Percentiles rank a stretch among this genome's conserved stretches.
Evolutionary conservation across 2,888 invertebrate genomes (phyloP).

Genomic region (Euspilapteryx auroguttella): DNA sequence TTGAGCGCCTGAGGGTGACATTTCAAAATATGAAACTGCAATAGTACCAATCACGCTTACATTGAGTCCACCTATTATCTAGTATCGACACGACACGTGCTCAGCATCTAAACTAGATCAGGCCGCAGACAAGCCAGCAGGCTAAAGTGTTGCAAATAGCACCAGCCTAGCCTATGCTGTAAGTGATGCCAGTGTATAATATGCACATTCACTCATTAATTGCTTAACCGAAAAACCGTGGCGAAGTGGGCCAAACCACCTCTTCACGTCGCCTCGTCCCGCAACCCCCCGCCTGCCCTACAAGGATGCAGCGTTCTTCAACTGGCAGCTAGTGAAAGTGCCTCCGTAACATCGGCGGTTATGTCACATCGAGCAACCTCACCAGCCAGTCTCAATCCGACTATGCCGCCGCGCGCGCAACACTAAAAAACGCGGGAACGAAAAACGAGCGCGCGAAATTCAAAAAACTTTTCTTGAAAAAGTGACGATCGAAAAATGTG

Average conservation of each 20-base stretch:
- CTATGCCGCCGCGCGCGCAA: constrained; percentile 45
- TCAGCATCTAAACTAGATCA: too few relatives aligned
- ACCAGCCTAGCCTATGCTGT: too few relatives aligned
- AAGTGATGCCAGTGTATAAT: too few relatives aligned
- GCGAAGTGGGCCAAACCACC: constrained; percentile 13
- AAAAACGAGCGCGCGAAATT: constrained; percentile 6
- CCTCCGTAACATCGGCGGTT: constrained; percentile 29
- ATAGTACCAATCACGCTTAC: too few relatives aligned
- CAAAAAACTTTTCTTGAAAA: constrained; percentile 10
- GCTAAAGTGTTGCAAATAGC: too few relatives aligned
- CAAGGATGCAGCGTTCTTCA: constrained; percentile 16
- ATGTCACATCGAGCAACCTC: constrained; percentile 35
- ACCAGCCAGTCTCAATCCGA: constrained; percentile 31
- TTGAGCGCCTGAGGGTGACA: too few relatives aligned
- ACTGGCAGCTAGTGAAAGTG: constrained; percentile 47
- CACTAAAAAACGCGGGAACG: constrained; percentile 11
- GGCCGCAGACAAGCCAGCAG: too few relatives aligned
- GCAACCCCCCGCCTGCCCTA: constrained; percentile 18
- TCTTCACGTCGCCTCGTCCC: too few relatives aligned
- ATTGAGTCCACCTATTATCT: too few relatives aligned
- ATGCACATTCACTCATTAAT: constrained; percentile 5
- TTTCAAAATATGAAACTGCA: too few relatives aligned
- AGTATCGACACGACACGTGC: too few relatives aligned
- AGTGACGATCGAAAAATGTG: constrained; percentile 4
- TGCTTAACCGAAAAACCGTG: constrained; percentile 5